Conservation (phyloP, 2,888 invertebrate species). For the Lampropteryx suffumata region DNA sequence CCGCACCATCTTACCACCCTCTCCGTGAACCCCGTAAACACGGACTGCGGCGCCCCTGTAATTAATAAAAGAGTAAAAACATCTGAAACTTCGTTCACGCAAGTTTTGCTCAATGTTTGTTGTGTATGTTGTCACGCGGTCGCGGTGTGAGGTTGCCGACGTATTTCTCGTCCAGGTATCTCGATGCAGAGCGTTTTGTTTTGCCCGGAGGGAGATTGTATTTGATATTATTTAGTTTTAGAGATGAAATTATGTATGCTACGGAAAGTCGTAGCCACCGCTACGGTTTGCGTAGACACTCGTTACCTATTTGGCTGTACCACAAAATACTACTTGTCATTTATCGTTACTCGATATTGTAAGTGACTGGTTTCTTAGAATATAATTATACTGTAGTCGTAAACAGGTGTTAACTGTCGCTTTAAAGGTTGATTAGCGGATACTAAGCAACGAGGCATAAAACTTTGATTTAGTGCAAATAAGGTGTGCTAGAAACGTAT, state of each 20-base stretch:
- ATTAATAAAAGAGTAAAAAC: constrained; percentile 35
- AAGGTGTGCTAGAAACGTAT: neutral
- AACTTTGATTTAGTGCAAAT: neutral
- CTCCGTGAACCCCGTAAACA: constrained; percentile 53
- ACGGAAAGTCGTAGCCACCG: constrained; percentile 50
- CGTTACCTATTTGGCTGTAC: no score
- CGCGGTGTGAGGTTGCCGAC: constrained; percentile 47
- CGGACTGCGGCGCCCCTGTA: constrained; percentile 56
- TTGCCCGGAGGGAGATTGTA: neutral
- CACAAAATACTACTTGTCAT: no score
- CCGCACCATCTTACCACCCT: constrained; percentile 54
- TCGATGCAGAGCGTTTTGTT: constrained; percentile 21
- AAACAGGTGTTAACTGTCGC: constrained; percentile 1
- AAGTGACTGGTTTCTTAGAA: neutral
- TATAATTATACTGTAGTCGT: constrained; percentile 5
- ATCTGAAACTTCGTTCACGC: constrained; percentile 19
- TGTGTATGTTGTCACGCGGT: constrained; percentile 54
- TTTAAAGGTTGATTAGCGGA: neutral
- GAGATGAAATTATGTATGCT: no score
- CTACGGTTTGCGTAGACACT: constrained; percentile 43
- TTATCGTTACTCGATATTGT: neutral
- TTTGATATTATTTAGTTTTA: no score
- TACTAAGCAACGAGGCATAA: neutral
- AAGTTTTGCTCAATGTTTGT: constrained; percentile 60
- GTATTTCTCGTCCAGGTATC: constrained; percentile 43